A percentile compares a stretch with the other conserved stretches of the same genome.
Evolutionary conservation across 2,888 invertebrate genomes (phyloP).

Genomic region (Lasioglossum morio): DNA sequence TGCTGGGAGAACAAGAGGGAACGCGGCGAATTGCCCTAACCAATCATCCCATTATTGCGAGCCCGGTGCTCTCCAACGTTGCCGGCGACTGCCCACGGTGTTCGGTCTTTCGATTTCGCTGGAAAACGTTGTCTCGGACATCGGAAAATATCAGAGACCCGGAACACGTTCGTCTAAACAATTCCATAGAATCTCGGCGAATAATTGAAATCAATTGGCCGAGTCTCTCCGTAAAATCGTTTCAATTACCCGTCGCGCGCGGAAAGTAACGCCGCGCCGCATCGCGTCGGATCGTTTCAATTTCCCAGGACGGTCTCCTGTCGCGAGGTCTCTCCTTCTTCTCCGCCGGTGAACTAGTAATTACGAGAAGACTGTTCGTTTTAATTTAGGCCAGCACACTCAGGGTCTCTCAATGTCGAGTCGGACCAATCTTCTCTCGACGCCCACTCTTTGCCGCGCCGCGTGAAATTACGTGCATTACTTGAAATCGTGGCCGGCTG

Average conservation of each 20-base stretch:
- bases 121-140: background rate
- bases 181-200: conserved; percentile 23
- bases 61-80: conserved; percentile 50
- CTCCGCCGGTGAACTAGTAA: background rate
- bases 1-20: conserved; percentile 70
- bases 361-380: background rate
- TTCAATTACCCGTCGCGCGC: background rate
- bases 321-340: background rate
- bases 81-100: conserved; percentile 38
- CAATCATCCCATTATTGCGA: conserved; percentile 79
- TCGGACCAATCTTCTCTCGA: background rate
- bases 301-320: background rate
- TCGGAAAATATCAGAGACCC: background rate
- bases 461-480: conserved; percentile 6
- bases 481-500: background rate
- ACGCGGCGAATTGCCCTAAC: conserved; percentile 75
- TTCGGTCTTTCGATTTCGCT: conserved; percentile 51
- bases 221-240: background rate
- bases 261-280: background rate
- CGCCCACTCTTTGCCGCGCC: background rate
- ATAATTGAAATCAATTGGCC: conserved; percentile 11
- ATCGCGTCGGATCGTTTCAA: background rate
- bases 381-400: conserved; percentile 7
- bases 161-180: background rate
- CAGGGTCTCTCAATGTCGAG: conserved; percentile 15